Evolutionary conservation across 53 echinoderm and acorn worm genomes (phyloP).

Genomic region (Apostichopus leukothele): DNA sequence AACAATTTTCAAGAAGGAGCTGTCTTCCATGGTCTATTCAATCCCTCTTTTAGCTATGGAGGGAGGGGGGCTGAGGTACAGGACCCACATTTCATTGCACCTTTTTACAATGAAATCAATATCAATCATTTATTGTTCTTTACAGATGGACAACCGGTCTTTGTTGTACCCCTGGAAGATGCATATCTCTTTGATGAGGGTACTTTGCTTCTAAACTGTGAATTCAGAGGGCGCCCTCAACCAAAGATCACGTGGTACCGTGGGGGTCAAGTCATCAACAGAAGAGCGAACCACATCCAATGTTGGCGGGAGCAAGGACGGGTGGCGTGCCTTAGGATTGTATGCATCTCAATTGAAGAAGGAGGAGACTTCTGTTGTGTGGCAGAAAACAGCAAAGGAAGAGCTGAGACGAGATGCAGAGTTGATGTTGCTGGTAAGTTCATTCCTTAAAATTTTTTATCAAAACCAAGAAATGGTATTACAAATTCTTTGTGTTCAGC

Average conservation of each 20-base stretch:
- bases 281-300: conserved; percentile 50
- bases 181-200: conserved; percentile 57
- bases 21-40: no score
- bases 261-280: conserved; percentile 56
- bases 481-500: no score
- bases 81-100: not conserved
- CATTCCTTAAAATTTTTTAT: no score
- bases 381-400: conserved; percentile 47
- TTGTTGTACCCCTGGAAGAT: conserved; percentile 53
- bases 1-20: no score
- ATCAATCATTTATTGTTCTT: not conserved
- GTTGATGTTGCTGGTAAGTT: conserved; percentile 42
- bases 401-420: conserved; percentile 31
- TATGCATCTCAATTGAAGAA: conserved; percentile 44
- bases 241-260: conserved; percentile 60
- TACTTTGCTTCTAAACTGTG: conserved; percentile 62
- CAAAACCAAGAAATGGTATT: no score
- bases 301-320: conserved; percentile 47
- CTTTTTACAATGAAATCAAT: not conserved
- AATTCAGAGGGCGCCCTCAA: conserved; percentile 60
- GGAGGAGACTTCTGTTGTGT: conserved; percentile 43
- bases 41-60: no score
- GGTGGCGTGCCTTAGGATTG: conserved; percentile 38
- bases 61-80: not conserved
- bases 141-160: conserved; percentile 52